phyloP scores from a whole-genome alignment of 2,113 vertebrate species.

The Anolis carolinensis region DNA sequence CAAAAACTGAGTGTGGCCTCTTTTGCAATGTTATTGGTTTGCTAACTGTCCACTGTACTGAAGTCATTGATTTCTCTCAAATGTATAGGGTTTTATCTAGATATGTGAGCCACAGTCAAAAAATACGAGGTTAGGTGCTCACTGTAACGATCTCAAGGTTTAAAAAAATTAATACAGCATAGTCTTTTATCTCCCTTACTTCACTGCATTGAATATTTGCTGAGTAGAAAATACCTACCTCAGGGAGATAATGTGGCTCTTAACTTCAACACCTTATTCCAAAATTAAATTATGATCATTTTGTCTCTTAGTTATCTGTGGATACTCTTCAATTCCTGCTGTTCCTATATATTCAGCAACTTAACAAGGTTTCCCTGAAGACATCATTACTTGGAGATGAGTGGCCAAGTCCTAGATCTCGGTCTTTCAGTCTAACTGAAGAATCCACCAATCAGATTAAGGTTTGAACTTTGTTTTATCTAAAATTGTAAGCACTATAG shows the following conservation, averaged over 20 bases:
- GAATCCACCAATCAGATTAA: conserved; percentile 85
- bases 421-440: conserved; percentile 75
- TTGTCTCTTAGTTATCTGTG: conserved; percentile 84
- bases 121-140: background rate
- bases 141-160: background rate
- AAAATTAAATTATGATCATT: background rate
- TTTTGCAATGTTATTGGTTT: background rate
- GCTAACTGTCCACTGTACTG: background rate
- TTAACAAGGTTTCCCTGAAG: conserved; percentile 90
- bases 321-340: conserved; percentile 94
- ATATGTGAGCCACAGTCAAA: background rate
- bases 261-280: background rate
- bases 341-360: conserved; percentile 92
- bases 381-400: conserved; percentile 92
- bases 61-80: too few species aligned
- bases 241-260: background rate
- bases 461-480: conserved; percentile 69
- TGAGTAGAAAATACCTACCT: background rate
- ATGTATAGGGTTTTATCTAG: too few species aligned
- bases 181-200: background rate
- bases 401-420: conserved; percentile 87
- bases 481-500: background rate
- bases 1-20: background rate
- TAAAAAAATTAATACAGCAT: background rate
- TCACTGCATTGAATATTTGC: background rate